Percentiles rank a stretch among this genome's conserved stretches.
Conservation (phyloP, 2,888 invertebrate species). For the Morpho achilles region DNA sequence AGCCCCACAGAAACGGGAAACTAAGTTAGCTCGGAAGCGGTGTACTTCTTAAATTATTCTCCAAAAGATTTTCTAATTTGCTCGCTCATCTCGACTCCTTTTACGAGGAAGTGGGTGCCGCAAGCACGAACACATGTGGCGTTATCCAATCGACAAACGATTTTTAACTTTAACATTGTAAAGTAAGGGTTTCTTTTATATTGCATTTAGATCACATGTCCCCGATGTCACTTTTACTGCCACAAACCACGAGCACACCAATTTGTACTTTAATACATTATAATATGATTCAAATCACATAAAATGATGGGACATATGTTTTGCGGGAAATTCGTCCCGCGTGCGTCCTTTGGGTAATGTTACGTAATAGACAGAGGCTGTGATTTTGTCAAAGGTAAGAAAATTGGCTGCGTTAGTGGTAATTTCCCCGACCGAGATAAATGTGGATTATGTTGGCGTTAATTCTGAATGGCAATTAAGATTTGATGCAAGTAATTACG, state of each 20-base stretch:
- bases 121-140: conserved; percentile 52
- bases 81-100: conserved; percentile 57
- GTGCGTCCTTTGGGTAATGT: conserved; percentile 76
- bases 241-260: conserved; percentile 34
- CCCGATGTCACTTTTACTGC: conserved; percentile 32
- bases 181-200: conserved; percentile 52
- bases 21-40: conserved; percentile 54
- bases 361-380: conserved; percentile 69
- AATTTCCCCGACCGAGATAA: conserved; percentile 57
- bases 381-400: conserved; percentile 79
- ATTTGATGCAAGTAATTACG: conserved; percentile 13
- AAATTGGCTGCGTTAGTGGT: conserved; percentile 75
- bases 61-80: conserved; percentile 78
- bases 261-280: conserved; percentile 58
- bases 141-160: conserved; percentile 45
- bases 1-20: conserved; percentile 41
- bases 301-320: conserved; percentile 43
- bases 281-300: conserved; percentile 58
- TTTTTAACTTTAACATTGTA: conserved; percentile 57
- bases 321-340: conserved; percentile 58
- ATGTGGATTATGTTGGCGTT: conserved; percentile 54
- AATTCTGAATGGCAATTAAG: conserved; percentile 32
- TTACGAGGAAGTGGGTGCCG: conserved; percentile 47
- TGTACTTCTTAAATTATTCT: conserved; percentile 72
- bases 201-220: conserved; percentile 33